These are phyloP conservation scores for Zaprionus gabonicus DNA, from an alignment of 1,140 invertebrate species.

Conservation along the genomic window DNA sequence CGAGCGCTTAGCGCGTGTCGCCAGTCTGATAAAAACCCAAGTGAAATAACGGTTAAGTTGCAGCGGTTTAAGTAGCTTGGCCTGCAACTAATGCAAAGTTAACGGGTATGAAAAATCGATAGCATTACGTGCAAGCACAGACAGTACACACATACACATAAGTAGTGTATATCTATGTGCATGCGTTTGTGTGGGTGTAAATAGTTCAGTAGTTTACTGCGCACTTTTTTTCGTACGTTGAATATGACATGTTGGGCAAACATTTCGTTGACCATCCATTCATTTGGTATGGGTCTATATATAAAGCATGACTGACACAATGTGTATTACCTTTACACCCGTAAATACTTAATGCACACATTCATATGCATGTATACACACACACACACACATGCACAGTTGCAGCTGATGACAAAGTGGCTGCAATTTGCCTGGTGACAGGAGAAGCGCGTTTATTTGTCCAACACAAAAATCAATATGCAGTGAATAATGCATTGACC, in stretches of 20 bases:
- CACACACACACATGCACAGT: neutral
- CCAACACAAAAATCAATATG: constrained; percentile 60
- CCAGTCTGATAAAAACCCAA: constrained; percentile 43
- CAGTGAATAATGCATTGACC: constrained; percentile 56
- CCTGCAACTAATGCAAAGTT: constrained; percentile 34
- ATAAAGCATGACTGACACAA: neutral
- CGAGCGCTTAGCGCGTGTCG: constrained; percentile 20
- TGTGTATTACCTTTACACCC: neutral
- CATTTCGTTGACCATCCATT: constrained; percentile 43
- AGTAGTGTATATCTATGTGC: neutral
- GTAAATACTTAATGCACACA: constrained; percentile 55
- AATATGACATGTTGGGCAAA: constrained; percentile 51
- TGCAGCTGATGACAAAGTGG: constrained; percentile 61
- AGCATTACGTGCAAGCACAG: constrained; percentile 54
- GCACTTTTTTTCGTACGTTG: constrained; percentile 54
- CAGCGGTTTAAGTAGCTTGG: constrained; percentile 18
- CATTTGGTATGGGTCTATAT: constrained; percentile 3
- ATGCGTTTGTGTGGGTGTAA: constrained; percentile 23
- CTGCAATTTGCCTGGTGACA: constrained; percentile 52
- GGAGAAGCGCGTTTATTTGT: constrained; percentile 19
- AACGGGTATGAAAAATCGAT: constrained; percentile 64
- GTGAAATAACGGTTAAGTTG: constrained; percentile 14
- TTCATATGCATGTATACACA: constrained; percentile 20
- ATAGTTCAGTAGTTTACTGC: constrained; percentile 73
- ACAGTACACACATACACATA: constrained; percentile 11